Percentiles rank a stretch among this genome's conserved stretches.
These are phyloP conservation scores for Adoxophyes honmai DNA, from an alignment of 1,140 invertebrate species.

Conservation along the genomic window DNA sequence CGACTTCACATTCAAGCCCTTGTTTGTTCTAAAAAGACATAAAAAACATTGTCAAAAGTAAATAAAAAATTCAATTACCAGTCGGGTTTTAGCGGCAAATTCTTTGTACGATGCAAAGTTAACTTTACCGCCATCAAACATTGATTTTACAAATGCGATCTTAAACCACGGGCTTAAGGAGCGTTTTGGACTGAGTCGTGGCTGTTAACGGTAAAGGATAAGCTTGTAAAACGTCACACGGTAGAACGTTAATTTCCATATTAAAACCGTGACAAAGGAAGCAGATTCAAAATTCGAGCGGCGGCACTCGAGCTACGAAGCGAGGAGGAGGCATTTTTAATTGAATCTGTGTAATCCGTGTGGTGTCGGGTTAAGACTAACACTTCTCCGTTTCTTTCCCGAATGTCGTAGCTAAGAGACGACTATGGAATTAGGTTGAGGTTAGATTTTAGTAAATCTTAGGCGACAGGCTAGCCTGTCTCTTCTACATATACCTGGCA, in stretches of 20 bases:
- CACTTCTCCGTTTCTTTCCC: no score
- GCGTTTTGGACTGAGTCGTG: constrained; percentile 13
- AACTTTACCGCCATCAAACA: constrained; percentile 12
- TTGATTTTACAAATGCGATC: constrained; percentile 17
- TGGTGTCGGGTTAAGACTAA: no score
- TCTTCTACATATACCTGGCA: no score
- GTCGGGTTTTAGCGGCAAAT: constrained; percentile 44
- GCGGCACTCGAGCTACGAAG: constrained; percentile 28
- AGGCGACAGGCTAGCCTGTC: no score
- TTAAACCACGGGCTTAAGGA: constrained; percentile 21
- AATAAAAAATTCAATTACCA: constrained; percentile 58
- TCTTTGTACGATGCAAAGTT: constrained; percentile 19
- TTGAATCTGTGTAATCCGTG: background rate
- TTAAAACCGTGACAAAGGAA: constrained; percentile 76
- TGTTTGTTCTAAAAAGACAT: no score
- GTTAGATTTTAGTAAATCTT: no score
- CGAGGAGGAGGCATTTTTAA: constrained; percentile 29
- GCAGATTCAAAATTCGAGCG: constrained; percentile 72
- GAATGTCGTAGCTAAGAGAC: no score
- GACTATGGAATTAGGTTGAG: no score
- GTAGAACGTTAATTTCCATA: constrained; percentile 75
- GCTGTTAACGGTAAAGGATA: constrained; percentile 14
- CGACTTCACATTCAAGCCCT: no score
- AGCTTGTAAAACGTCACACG: constrained; percentile 47
- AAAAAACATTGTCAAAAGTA: constrained; percentile 23